A percentile compares a stretch with the other conserved stretches of the same genome.
phyloP scores from a whole-genome alignment of 2,797 vertebrate genomes.

The Trachops cirrhosus region DNA sequence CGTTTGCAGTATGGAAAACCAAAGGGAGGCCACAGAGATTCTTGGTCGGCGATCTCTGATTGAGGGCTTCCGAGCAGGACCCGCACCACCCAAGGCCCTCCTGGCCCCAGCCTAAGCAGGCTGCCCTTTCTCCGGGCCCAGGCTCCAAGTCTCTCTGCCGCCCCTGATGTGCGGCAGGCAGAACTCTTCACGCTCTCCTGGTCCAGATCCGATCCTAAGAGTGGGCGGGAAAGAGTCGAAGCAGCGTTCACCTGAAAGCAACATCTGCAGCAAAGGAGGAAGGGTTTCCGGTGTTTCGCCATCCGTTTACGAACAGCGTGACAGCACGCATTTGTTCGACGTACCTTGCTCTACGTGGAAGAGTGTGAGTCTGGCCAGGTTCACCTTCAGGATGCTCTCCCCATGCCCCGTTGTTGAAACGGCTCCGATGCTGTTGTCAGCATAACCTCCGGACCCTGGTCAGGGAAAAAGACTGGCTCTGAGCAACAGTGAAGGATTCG shows the following conservation, averaged over 20 bases:
- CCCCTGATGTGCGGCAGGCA: no score
- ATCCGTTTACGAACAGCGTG: rapidly evolving
- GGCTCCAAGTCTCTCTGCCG: not conserved
- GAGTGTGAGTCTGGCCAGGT: conserved; percentile 90
- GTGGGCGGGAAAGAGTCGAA: not conserved
- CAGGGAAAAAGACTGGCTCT: not conserved
- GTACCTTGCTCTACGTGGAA: conserved; percentile 95
- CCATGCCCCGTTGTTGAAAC: conserved; percentile 94
- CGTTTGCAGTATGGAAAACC: not conserved
- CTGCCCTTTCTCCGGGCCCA: no score
- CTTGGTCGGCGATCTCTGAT: not conserved
- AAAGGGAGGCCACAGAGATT: not conserved
- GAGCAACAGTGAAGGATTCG: not conserved
- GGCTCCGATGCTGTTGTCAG: conserved; percentile 91
- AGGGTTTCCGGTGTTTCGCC: not conserved
- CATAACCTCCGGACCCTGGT: conserved; percentile 94
- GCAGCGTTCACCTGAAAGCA: not conserved
- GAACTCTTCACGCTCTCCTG: not conserved
- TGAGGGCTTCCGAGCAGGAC: not conserved
- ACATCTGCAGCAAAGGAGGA: not conserved
- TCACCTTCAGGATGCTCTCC: conserved; percentile 97
- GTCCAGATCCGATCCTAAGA: not conserved
- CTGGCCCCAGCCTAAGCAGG: not conserved
- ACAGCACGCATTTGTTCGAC: rapidly evolving
- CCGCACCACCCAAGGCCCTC: not conserved